Evolutionary conservation across 2,888 invertebrate genomes (phyloP), one percentile per base, ranked within the genome.

Genomic region (Pecten maximus): DNA sequence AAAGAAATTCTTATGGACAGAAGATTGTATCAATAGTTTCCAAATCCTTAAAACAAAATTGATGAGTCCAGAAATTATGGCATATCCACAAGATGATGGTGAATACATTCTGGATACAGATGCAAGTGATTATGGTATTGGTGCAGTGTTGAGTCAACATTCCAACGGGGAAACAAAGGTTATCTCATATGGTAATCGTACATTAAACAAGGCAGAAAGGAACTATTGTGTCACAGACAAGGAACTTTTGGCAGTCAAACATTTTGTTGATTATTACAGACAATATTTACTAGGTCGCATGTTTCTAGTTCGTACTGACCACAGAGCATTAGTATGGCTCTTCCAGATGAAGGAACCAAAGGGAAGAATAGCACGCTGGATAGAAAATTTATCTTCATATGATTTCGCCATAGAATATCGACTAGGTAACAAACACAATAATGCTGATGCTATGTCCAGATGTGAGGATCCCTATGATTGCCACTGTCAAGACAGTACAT

Each of bases 321-420:
- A 92, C 48, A 40, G 90, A 6, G 91, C 92, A 1, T 87, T 92
- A 10, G 87, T 88, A 4, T 93, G 92, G 92, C 87, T 93, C 12
- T 92, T 92, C 87, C 90, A 88, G 28, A 16, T 92, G 40, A 92
- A 93, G 35, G 93, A 93, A 16, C 92, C 92, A 28, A 91, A 91
- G 40, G 90, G 90, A 15, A 87, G 91, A 87, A 87, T 92, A 8
- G 92, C 92, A 2, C 28, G 92, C 0, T 92, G 91, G 92, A 87
- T 89, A 12, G 90, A 90, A n/a, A 50, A 88, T 15, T 87, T 92
- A 40, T 90, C 92, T 0, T n/a, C 40, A 3, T 92, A 88, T 87
- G 88, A 91, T 28, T 93, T 93, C 87, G 86, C 50, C 10, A 90
- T 92, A n/a, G 91, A 91, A 87, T 87, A 92, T 88, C 86, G 91